Evolutionary conservation across 2,888 invertebrate species (phyloP).

Genomic region (Bombylius discolor): DNA sequence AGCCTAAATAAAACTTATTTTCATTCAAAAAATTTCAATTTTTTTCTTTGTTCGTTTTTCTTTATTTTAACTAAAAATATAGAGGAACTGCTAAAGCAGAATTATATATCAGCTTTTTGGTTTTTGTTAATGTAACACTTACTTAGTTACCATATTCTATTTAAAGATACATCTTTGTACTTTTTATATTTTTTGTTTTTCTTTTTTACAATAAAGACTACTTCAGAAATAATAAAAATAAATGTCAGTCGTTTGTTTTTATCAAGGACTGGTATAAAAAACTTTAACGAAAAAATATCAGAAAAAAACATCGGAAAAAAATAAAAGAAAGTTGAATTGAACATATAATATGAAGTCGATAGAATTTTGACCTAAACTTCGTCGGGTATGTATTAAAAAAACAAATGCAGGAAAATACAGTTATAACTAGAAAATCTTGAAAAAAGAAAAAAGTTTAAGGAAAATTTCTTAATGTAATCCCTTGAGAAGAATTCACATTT

Average conservation of each 20-base stretch:
- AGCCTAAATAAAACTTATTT: constrained; percentile 1
- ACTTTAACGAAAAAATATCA: neutral
- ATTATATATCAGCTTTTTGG: no score
- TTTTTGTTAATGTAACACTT: no score
- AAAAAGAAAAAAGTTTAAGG: no score
- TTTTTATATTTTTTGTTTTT: neutral
- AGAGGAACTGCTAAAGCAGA: no score
- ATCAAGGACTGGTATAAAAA: constrained; percentile 21
- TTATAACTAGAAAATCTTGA: no score
- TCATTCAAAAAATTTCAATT: neutral
- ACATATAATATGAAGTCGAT: no score
- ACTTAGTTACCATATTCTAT: no score
- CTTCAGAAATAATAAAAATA: constrained; percentile 35
- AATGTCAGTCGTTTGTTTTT: constrained; percentile 38
- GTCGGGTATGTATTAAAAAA: no score
- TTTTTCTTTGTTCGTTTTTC: neutral
- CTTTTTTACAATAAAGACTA: constrained; percentile 7
- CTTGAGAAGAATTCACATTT: constrained; percentile 10
- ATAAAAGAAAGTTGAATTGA: neutral
- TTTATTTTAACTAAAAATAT: no score
- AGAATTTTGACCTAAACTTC: no score
- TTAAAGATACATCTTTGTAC: neutral
- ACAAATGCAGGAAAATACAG: neutral
- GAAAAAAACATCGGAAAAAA: no score
- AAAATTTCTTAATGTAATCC: constrained; percentile 5